These are phyloP conservation scores for Spheniscus humboldti DNA, from an alignment of 2,797 vertebrate species.

Conservation along the genomic window DNA sequence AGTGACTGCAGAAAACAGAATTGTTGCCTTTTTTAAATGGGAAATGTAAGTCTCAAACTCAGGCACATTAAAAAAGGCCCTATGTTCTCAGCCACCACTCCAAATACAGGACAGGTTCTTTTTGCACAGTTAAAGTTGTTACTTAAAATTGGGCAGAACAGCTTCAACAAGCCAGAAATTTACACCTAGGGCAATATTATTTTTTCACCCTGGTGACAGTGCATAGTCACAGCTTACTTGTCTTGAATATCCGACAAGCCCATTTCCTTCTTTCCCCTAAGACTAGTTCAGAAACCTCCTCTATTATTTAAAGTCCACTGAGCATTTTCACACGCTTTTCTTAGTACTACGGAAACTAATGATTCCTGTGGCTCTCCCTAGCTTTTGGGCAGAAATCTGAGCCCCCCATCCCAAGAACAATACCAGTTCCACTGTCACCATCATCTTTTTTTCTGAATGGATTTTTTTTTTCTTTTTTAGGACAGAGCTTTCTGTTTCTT, in stretches of 20 bases:
- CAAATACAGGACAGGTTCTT: background rate
- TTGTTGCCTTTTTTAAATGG: background rate
- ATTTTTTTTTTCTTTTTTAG: background rate
- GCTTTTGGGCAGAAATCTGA: background rate
- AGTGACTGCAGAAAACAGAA: background rate
- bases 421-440: background rate
- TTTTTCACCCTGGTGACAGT: background rate
- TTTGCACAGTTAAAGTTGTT: background rate
- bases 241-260: background rate
- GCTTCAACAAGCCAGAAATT: background rate
- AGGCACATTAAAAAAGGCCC: background rate
- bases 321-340: background rate
- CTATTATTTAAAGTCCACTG: background rate
- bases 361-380: background rate
- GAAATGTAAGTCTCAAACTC: background rate
- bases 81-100: background rate
- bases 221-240: background rate
- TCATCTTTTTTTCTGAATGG: background rate
- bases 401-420: fast-evolving
- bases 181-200: background rate
- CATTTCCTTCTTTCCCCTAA: background rate
- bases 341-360: background rate
- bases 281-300: background rate
- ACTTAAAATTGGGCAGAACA: background rate
- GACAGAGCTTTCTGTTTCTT: background rate